Percentiles rank a stretch among this genome's conserved stretches.
phyloP scores from a whole-genome alignment of 53 echinoderm and acorn worm genomes.

The Arbacia lixula region DNA sequence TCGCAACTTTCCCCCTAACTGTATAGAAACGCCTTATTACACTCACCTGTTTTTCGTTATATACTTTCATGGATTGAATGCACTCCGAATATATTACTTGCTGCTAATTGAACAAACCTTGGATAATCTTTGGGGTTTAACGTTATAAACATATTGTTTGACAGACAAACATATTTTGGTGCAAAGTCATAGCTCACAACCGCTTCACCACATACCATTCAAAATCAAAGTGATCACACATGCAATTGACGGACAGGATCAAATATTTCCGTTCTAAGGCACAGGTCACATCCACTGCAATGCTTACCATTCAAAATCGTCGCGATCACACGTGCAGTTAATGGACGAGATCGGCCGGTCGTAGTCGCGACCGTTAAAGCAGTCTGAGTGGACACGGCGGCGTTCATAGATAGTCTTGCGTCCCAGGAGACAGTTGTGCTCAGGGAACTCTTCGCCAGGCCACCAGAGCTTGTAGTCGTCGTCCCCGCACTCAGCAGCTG shows the following conservation, averaged over 20 bases:
- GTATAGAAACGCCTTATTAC: no score
- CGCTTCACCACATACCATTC: conserved; percentile 77
- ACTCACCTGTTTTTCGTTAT: no score
- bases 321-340: conserved; percentile 84
- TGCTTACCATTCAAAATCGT: conserved; percentile 87
- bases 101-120: no score
- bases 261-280: no score
- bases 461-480: conserved; percentile 96
- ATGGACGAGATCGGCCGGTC: conserved; percentile 83
- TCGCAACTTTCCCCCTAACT: no score
- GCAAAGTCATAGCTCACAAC: no score
- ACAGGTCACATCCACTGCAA: no score
- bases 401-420: conserved; percentile 91
- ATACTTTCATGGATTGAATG: no score
- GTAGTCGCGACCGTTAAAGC: conserved; percentile 91
- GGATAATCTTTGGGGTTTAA: no score
- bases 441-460: conserved; percentile 87
- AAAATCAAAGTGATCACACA: conserved; percentile 78
- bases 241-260: conserved; percentile 70
- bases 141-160: no score
- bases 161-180: no score
- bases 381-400: conserved; percentile 71
- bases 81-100: no score
- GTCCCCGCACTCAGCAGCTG: conserved; percentile 54
- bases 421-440: conserved; percentile 77